Percentiles rank a stretch among this genome's conserved stretches.
Conservation (phyloP, 2,888 invertebrate genomes). For the Pseudococcus viburni region DNA sequence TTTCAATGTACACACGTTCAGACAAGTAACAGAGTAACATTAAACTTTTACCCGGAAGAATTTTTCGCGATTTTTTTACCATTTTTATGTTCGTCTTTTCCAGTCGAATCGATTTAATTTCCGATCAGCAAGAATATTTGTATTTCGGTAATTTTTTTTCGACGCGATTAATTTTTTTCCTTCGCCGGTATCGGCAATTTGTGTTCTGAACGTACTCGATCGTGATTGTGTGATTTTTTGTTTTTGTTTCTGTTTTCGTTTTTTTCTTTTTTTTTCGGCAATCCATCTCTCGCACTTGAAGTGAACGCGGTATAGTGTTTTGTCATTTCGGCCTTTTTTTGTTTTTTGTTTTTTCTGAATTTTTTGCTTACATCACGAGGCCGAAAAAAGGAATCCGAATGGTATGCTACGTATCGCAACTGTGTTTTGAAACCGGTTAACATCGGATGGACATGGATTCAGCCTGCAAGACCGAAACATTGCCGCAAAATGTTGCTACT, state of each 20-base stretch:
- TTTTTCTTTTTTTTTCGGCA: too few species aligned
- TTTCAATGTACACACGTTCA: slow-evolving; percentile 66
- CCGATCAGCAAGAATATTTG: background rate
- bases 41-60: slow-evolving; percentile 53
- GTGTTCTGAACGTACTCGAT: background rate
- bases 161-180: background rate
- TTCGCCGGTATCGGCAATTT: background rate
- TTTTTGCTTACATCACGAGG: background rate
- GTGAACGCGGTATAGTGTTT: slow-evolving; percentile 6
- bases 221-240: slow-evolving; percentile 34
- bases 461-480: slow-evolving; percentile 52
- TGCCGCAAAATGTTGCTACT: slow-evolving; percentile 64
- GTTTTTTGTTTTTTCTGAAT: background rate
- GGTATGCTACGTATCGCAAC: slow-evolving; percentile 28
- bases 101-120: background rate
- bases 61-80: slow-evolving; percentile 34
- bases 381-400: slow-evolving; percentile 21
- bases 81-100: background rate
- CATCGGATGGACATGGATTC: slow-evolving; percentile 64
- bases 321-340: background rate
- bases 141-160: background rate
- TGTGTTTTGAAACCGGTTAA: slow-evolving; percentile 60
- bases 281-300: background rate
- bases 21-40: slow-evolving; percentile 28
- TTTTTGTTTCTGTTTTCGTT: background rate